Evolutionary conservation across 1,140 invertebrate species (phyloP), one percentile per base, ranked within the genome.

Genomic region (Frieseomelitta varia): DNA sequence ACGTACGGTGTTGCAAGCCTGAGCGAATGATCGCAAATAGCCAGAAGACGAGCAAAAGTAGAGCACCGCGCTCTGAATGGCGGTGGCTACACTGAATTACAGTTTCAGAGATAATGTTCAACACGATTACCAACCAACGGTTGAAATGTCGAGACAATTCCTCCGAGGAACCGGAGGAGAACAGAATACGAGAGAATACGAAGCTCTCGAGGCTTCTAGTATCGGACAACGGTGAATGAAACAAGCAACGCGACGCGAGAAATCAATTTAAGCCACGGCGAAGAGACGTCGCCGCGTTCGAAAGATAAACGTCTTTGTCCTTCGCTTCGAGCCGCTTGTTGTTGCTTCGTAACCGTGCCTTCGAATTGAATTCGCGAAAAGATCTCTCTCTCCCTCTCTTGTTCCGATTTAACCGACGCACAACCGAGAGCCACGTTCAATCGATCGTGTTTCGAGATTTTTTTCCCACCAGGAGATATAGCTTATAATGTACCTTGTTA

Each of bases 301-400:
- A 87, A 84, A 89, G 88, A 90, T 89, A 89, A 90, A 83, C 76
- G 79, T 80, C 83, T 88, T 91, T 90, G 90, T 91, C 81, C 77
- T 67, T 71, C 56, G 75, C 67, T 39, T 39, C 39, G 39, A 76
- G 80, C 71, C 79, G n/a, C n/a, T n/a, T n/a, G 30, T 30, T 30
- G 74, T 72, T 68, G 73, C 63, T 65, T 56, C 75, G 75, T 79
- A 30, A 90, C 90, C 89, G 89, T 91, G 74, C 84, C 69, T 39
- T 71, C 39, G 61, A 53, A 27, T 81, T 75, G 72, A 34, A 47
- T 47, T 47, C 51, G 19, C 27, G 12, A 77, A 30, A 34, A 47
- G 39, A 47, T 47, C 39, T 8, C 39, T 47, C 8, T 47, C 39
- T 6, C 6, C 6, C 39, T 39, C 8, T 47, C 39, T 47, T 8